Conservation (phyloP, 2,113 vertebrate genomes). For the Microtus montanus region DNA sequence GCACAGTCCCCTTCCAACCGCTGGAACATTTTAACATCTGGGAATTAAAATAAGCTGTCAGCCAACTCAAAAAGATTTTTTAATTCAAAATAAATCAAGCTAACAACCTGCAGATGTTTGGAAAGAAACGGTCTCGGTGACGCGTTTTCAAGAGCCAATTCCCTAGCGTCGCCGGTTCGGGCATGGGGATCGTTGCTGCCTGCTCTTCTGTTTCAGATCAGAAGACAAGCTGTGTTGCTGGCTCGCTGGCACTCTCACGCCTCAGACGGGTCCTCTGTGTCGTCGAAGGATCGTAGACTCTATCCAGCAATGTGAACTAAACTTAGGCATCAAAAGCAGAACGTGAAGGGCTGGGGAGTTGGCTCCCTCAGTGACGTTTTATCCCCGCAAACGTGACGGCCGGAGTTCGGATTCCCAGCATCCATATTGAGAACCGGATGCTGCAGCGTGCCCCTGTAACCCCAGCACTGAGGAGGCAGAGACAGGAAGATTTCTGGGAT, state of each 20-base stretch:
- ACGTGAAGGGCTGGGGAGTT: not conserved
- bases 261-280: not conserved
- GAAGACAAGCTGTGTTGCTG: not conserved
- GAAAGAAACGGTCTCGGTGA: constrained; percentile 83
- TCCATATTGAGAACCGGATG: not conserved
- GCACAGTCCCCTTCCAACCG: constrained; percentile 61
- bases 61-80: constrained; percentile 79
- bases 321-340: not conserved
- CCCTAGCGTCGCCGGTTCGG: constrained; percentile 71
- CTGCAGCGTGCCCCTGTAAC: not conserved
- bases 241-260: not conserved
- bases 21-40: constrained; percentile 82
- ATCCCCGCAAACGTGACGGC: not conserved
- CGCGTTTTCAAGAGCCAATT: constrained; percentile 78
- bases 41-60: constrained; percentile 86
- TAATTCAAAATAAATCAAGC: constrained; percentile 86
- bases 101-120: constrained; percentile 89
- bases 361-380: not conserved
- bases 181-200: constrained; percentile 75
- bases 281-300: not conserved
- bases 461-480: not conserved
- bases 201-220: constrained; percentile 19
- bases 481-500: not conserved
- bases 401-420: not conserved
- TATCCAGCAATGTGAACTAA: not conserved